Base-by-base conservation (phyloP, 2,888 invertebrate species). In the Eucera pruinosa region DNA sequence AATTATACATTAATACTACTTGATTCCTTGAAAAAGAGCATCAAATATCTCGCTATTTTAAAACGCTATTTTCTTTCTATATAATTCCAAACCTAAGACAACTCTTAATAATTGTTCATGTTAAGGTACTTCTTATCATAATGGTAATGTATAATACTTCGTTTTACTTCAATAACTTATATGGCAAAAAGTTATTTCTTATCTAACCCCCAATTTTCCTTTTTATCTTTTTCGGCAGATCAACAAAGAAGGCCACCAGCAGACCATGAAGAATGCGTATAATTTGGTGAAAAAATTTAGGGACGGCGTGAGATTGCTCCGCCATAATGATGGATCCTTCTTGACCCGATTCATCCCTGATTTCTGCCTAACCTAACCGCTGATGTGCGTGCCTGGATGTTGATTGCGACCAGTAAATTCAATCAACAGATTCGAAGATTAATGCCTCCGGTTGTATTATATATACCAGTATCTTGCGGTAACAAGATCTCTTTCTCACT, bases 341-440 rank as follows among this genome's bases (percentile, higher is more conserved):
- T 5, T 15, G 13, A 20, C 11, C 13, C n/a, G n/a, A 50, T n/a
- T 50, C 41, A 20, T 41, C 20, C 15, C 11, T 50, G 67, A 67
- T 41, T 50, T 30, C 41, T 6, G 2, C 4, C 5, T 2, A 13
- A 20, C 3, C 15, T 7, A n/a, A n/a, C 15, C 15, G 5, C 36
- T 48, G 39, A 2, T 41, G 23, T 27, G 58, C 20, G 20, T 50
- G 18, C 2, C 5, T 36, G 27, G n/a, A 50, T 20, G 27, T 20
- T 27, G n/a, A 33, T 13, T 23, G 27, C 7, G 13, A 43, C 9
- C 23, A 3, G 4, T 45, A 30, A 18, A 54, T 69, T 52, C 45
- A 69, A 69, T 69, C 45, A 9, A 30, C 15, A 9, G 48, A 55
- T 18, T 27, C 20, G 7, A 1, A 20, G 39, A 69, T 54, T 62